Evolutionary conservation across 2,888 invertebrate genomes (phyloP), one percentile per base, ranked within the genome.

Genomic region (Ganaspis brasiliensis): DNA sequence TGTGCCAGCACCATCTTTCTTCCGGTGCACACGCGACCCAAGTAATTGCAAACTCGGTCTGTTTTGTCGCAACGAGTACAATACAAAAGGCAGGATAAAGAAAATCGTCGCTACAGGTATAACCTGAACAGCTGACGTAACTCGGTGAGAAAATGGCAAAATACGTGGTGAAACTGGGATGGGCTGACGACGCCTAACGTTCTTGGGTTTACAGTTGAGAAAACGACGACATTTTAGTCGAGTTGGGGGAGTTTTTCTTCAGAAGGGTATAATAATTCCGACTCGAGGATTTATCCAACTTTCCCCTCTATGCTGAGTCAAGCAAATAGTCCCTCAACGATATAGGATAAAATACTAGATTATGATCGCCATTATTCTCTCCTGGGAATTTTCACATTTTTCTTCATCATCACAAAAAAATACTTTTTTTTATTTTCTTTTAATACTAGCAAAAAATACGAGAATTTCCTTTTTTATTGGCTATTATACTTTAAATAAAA

Each of bases 1-100:
- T 61, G 61, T 35, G 19, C 61, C 61, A 14, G 37, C 40, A 26
- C 16, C 37, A 55, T 57, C 21, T 73, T 73, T 73, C 59, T 59
- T 59, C n/a, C 24, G 21, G 37, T 35, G n/a, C 24, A 72, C 55
- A 55, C 55, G 35, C 72, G 21, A 56, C 55, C 37, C 55, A 31
- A 72, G 72, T 72, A 72, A 72, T 72, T 72, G 72, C 72, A 31
- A 72, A 72, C 72, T 55, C 72, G 45, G 19, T 24, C 55, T 72
- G 56, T 55, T 72, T 72, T 72, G 31, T 59, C 45, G 73, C 10
- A 56, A 56, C 59, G 59, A 24, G 40, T 40, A 40, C 10, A 24
- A n/a, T 9, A 24, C 67, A 67, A 67, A 67, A 67, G 24, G 24
- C 24, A 4, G 40, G 67, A 21, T 14, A 67, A 67, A 67, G 45